A percentile compares a stretch with the other conserved stretches of the same genome.
These are phyloP conservation scores for Trichonephila clavata DNA, from an alignment of 1,140 invertebrate species.

Conservation along the genomic window DNA sequence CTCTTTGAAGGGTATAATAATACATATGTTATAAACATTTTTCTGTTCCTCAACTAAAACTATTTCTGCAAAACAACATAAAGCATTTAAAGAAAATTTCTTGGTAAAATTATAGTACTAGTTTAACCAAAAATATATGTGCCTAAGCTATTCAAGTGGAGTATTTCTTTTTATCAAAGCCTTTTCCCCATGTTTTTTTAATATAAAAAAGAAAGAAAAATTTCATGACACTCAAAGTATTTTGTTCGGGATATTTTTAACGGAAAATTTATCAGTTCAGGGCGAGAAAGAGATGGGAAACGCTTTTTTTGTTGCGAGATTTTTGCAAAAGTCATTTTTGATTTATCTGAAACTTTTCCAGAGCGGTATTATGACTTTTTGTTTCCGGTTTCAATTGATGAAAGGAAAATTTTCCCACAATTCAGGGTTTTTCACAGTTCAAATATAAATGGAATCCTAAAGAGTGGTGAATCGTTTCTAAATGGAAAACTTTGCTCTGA, in stretches of 20 bases:
- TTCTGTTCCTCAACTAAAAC: no score
- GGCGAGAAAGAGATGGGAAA: neutral
- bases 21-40: no score
- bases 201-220: neutral
- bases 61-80: neutral
- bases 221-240: neutral
- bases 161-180: neutral
- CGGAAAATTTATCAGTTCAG: neutral
- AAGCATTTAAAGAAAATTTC: neutral
- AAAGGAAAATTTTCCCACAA: neutral
- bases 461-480: neutral
- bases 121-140: neutral
- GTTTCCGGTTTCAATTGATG: neutral
- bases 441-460: neutral
- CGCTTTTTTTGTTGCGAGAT: neutral
- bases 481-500: neutral
- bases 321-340: constrained; percentile 25
- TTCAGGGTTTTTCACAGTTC: neutral
- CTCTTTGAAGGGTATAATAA: no score
- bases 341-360: neutral
- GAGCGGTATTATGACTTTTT: neutral
- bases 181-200: neutral
- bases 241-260: constrained; percentile 2
- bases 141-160: neutral
- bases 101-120: neutral